Evolutionary conservation across 37 sponge, comb jelly and placozoan genomes (phyloP).

Genomic region (Chondrosia reniformis): DNA sequence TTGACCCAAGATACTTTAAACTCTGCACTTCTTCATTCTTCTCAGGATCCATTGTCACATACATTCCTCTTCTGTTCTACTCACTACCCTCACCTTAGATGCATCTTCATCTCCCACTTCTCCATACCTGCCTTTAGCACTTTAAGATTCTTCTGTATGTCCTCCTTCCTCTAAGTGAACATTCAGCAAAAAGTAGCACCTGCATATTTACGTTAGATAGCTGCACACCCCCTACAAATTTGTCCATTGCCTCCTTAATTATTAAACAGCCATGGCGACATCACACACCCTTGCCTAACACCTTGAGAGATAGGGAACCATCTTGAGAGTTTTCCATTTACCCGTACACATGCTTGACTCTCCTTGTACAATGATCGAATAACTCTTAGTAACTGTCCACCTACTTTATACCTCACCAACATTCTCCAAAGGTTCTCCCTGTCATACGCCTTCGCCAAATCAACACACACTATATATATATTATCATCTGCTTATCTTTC

Average conservation of each 20-base stretch:
- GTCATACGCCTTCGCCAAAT: neutral
- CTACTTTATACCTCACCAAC: neutral
- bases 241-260: neutral
- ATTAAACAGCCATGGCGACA: too few species aligned
- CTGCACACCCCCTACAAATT: neutral
- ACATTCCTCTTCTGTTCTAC: too few species aligned
- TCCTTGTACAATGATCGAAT: too few species aligned
- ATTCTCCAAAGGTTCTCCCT: neutral
- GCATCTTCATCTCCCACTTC: too few species aligned
- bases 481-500: neutral
- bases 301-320: neutral
- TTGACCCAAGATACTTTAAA: too few species aligned
- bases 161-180: too few species aligned
- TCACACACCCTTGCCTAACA: neutral
- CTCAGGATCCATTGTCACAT: too few species aligned
- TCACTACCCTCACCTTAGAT: too few species aligned
- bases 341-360: neutral
- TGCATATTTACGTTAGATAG: neutral
- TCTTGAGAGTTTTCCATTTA: neutral
- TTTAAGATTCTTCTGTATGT: too few species aligned
- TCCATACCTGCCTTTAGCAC: too few species aligned
- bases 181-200: constrained; percentile 1
- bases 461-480: neutral
- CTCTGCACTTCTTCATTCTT: too few species aligned
- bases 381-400: neutral